Base-by-base conservation (phyloP, 1,140 invertebrate genomes). In the Andricus grossulariae region DNA sequence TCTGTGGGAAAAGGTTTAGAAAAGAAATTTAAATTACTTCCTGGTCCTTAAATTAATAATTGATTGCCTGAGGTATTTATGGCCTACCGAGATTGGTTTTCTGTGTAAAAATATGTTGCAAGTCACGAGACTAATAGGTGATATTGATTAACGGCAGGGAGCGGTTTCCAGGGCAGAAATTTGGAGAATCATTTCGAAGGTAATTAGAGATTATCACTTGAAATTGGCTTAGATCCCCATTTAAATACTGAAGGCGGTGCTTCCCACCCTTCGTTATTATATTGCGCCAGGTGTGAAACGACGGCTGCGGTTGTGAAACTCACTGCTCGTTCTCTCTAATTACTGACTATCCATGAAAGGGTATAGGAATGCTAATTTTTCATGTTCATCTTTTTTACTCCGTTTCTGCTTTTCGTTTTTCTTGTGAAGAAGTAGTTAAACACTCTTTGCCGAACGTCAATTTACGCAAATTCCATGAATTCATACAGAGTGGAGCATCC, bases 121-220 rank as follows among this genome's bases (percentile, higher is more conserved):
- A 66, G 60, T 66, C 60, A 66, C 25, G 60, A 3, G 39, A 3
- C 15, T 66, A 66, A 66, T 66, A 66, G 25, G 25, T 16, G 25
- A 16, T 32, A 66, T 39, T 60, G 21, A 60, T 60, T 21, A 66
- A 66, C 15, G 32, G n/a, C 60, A 19, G 7, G n/a, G 52, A 54
- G 19, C n/a, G 18, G 52, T 54, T 54, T 54, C 19, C 18, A 54
- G 52, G 10, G 1, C 18, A 18, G n/a, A 54, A 19, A 54, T 18
- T 54, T 19, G 25, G 60, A 39, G 15, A 66, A 66, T 66, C 60
- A 66, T 66, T 66, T 66, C 25, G 16, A 32, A 66, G 25, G 25
- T 45, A 66, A 66, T 66, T 66, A 66, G 60, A 66, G 60, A 66
- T 66, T 66, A 66, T 66, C 60, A 66, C 32, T 39, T 66, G 25